Evolutionary conservation across 2,113 vertebrate genomes (phyloP), one percentile per base, ranked within the genome.

Genomic region (Osmerus eperlanus): DNA sequence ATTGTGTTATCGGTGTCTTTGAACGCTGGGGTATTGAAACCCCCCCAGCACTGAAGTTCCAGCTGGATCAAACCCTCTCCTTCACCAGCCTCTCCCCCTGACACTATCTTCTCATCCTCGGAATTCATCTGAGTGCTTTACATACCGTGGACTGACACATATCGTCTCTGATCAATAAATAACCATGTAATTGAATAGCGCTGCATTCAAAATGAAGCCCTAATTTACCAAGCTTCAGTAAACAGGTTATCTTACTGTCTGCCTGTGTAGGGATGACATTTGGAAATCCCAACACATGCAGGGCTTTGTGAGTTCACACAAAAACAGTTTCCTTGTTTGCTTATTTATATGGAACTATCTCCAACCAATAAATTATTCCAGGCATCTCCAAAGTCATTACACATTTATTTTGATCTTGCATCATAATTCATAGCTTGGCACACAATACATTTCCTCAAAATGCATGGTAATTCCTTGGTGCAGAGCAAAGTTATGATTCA

Each of bases 401-500:
- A 83, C 91, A 94, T 97, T 96, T 93, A 94, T 93, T 96, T 94
- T 96, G 94, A 96, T 96, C 94, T 92, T 88, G 86, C 89, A 95
- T 97, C 95, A 96, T 96, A 95, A 97, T 97, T 98, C 95, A 95
- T 92, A 95, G 91, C 92, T 93, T 85, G 89, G 91, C 91, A 92
- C 91, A 90, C 93, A 92, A 95, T 97, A 94, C 94, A 94, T 96
- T 96, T 96, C 93, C 94, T 94, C 93, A 95, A 97, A 99, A 98
- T 95, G 93, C 94, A 93, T 93, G 94, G 95, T 98, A 97, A 99
- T 97, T 98, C 95, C 93, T 95, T 93, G 92, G 92, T 85, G 93
- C 94, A 94, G 93, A 93, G 93, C 91, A 92, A 97, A 98, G 96
- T 98, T 97, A 99, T 96, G 96, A 98, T 97, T 98, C 96, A 98